Evolutionary conservation across 2,888 invertebrate species (phyloP).

Genomic region (Drosophila demipolita): DNA sequence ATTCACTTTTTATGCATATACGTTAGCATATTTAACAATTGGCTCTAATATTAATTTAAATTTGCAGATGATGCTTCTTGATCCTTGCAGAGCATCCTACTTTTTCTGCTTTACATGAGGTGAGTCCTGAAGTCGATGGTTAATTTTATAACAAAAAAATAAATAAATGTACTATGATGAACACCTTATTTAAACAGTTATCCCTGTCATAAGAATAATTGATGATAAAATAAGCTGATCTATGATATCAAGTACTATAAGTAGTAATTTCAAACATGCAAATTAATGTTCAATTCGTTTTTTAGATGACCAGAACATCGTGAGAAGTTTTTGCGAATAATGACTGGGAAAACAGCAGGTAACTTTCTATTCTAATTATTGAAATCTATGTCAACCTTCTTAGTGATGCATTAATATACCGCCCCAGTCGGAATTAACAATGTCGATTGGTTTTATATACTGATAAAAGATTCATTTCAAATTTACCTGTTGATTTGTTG

Average conservation of each 20-base stretch:
- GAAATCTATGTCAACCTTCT: not conserved
- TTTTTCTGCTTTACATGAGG: not conserved
- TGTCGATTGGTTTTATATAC: slow-evolving; percentile 53
- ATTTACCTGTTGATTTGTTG: not conserved
- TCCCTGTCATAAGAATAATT: slow-evolving; percentile 67
- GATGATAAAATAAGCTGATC: slow-evolving; percentile 56
- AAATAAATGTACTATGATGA: slow-evolving; percentile 41
- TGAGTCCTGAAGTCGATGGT: slow-evolving; percentile 7
- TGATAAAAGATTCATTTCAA: slow-evolving; percentile 22
- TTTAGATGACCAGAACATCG: not conserved
- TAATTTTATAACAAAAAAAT: not conserved
- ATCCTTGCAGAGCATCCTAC: too few species aligned
- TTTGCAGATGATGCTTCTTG: not conserved
- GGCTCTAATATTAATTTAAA: not conserved
- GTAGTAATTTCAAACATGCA: not conserved
- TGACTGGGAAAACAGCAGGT: slow-evolving; percentile 18
- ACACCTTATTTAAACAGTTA: slow-evolving; percentile 62
- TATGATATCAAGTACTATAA: slow-evolving; percentile 16
- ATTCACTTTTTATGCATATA: not conserved
- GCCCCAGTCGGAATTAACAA: slow-evolving; percentile 55
- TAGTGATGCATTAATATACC: slow-evolving; percentile 46
- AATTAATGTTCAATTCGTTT: not conserved
- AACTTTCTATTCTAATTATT: slow-evolving; percentile 6
- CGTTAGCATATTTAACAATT: not conserved
- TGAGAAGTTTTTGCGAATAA: not conserved